Evolutionary conservation across 2,888 invertebrate genomes (phyloP).

Genomic region (Sycophila texana): DNA sequence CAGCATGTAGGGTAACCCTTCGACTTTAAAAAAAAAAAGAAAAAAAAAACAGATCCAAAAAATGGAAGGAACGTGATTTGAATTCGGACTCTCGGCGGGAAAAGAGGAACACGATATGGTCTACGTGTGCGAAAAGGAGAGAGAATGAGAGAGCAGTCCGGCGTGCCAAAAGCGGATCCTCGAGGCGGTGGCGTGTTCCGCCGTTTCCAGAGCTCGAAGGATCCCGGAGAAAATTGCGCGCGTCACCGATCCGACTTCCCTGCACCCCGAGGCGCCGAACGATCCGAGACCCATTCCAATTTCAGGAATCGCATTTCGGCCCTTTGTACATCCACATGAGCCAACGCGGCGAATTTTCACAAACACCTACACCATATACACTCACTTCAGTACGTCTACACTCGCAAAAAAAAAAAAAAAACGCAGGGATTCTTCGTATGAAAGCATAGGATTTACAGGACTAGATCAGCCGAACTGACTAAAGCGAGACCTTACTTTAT

Average conservation of each 20-base stretch:
- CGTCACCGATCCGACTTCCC: background rate
- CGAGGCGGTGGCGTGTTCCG: constrained; percentile 4
- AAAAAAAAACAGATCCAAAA: constrained; percentile 23
- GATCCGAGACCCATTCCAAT: constrained; percentile 10
- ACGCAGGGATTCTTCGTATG: too few relatives aligned
- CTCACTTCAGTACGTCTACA: background rate
- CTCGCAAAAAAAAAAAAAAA: background rate
- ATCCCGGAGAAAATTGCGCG: constrained; percentile 11
- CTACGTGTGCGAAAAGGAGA: background rate
- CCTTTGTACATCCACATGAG: background rate
- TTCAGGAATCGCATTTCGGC: constrained; percentile 14
- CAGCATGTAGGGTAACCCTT: constrained; percentile 44
- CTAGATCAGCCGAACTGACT: too few relatives aligned
- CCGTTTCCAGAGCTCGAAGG: background rate
- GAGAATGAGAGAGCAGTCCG: background rate
- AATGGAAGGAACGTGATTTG: constrained; percentile 61
- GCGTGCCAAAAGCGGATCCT: background rate
- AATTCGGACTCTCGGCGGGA: constrained; percentile 60
- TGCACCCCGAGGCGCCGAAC: background rate
- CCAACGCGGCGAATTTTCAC: background rate
- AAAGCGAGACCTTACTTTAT: too few relatives aligned
- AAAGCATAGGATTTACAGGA: too few relatives aligned
- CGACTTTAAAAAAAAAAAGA: constrained; percentile 21
- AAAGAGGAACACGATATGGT: constrained; percentile 15
- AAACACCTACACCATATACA: background rate